Evolutionary conservation across 2,888 invertebrate genomes (phyloP), one percentile per base, ranked within the genome.

Genomic region (Drosophila picticornis): DNA sequence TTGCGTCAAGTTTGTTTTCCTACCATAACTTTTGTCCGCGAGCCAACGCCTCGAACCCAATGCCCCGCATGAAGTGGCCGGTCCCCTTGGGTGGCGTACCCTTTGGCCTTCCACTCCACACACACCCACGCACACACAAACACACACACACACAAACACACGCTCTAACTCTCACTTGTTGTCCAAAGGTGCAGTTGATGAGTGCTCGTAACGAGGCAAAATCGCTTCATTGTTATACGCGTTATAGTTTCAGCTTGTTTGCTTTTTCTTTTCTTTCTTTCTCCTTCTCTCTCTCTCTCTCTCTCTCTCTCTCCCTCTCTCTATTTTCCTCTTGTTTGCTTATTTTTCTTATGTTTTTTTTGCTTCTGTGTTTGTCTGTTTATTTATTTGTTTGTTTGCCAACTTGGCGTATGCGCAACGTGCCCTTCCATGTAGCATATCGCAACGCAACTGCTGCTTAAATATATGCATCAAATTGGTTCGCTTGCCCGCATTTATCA

Each of bases 1-100:
- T 85, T 91, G 90, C 85, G 91, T 90, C 88, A 90, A 91, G 90
- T 86, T 84, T 90, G 86, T 86, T 90, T 90, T 86, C 79, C 90
- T 83, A 81, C 87, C 90, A 85, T 89, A 89, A 85, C 88, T 85
- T 89, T 89, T 84, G 84, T 89, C 81, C 84, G 84, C 77, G 77
- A 75, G 86, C 80, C 82, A 88, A 81, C 74, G 85, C 77, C 74
- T 70, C 82, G 80, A 66, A 68, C 82, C 59, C 57, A 73, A 72
- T 77, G 59, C 68, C 50, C 40, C 58, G 70, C 57, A 62, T 80
- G 62, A 75, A 82, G 79, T 82, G 72, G 80, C 70, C 63, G 57
- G 52, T 36, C 59, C 78, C 60, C 57, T 60, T 59, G 46, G 56
- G 19, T 60, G 40, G 51, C 62, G 58, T 69, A 69, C 61, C 72